Evolutionary conservation across 2,888 invertebrate species (phyloP).

Genomic region (Conomelus anceps): DNA sequence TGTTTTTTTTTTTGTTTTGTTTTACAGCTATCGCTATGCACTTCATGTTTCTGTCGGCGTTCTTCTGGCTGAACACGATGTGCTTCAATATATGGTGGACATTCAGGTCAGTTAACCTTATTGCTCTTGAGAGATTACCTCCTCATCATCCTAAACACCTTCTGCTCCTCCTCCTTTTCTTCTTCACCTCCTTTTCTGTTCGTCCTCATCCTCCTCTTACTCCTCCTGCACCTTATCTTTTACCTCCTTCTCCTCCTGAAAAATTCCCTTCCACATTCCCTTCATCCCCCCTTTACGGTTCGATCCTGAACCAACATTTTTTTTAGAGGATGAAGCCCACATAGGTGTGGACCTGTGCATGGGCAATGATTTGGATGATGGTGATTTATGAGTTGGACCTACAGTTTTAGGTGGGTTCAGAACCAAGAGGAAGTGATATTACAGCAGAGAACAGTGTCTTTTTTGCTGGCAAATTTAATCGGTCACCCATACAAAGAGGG

Average conservation of each 20-base stretch:
- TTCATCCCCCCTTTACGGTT: neutral
- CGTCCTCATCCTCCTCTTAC: neutral
- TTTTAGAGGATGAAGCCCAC: no score
- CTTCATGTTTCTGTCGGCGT: slow-evolving; percentile 81
- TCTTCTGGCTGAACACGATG: slow-evolving; percentile 92
- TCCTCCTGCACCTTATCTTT: neutral
- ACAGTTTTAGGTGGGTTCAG: no score
- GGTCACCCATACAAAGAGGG: no score
- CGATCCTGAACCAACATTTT: neutral
- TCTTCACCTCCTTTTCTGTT: no score
- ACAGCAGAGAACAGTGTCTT: no score
- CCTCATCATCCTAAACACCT: neutral
- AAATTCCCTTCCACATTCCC: neutral
- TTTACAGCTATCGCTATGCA: slow-evolving; percentile 74
- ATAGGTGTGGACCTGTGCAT: no score
- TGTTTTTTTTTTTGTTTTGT: slow-evolving; percentile 38
- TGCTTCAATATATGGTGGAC: slow-evolving; percentile 95
- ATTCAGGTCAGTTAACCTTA: slow-evolving; percentile 60
- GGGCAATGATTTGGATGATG: no score
- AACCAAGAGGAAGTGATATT: no score
- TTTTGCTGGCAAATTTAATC: no score
- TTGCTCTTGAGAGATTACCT: neutral
- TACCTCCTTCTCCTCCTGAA: neutral
- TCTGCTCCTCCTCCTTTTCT: neutral
- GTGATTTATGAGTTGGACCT: no score